Conservation (phyloP, 64 coral and sea anemone genomes). For the Dendronephthya gigantea region DNA sequence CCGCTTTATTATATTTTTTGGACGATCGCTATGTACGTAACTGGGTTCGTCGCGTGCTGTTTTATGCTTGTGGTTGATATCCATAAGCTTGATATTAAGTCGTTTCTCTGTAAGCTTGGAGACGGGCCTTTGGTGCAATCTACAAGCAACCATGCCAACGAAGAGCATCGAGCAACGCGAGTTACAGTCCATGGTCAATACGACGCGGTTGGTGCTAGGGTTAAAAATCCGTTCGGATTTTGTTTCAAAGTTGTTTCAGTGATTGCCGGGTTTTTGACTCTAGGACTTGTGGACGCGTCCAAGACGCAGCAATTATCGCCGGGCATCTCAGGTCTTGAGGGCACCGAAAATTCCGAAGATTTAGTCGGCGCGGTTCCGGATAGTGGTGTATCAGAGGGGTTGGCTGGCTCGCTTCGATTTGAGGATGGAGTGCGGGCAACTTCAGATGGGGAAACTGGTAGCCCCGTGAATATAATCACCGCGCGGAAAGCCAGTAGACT, state of each 20-base stretch:
- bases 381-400: background rate
- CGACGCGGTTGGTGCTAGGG: too few relatives aligned
- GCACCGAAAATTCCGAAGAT: too few relatives aligned
- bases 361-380: too few relatives aligned
- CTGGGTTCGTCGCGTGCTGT: conserved; percentile 77
- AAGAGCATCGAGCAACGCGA: too few relatives aligned
- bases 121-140: conserved; percentile 64
- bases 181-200: too few relatives aligned
- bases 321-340: too few relatives aligned
- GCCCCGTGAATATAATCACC: conserved; percentile 31
- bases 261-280: too few relatives aligned
- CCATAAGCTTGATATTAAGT: conserved; percentile 59
- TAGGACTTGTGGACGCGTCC: too few relatives aligned
- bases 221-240: too few relatives aligned
- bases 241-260: too few relatives aligned
- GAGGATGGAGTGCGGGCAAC: conserved; percentile 4
- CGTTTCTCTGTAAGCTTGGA: conserved; percentile 76
- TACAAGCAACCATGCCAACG: too few relatives aligned
- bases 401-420: background rate
- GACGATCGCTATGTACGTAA: conserved; percentile 68
- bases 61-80: conserved; percentile 70
- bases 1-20: conserved; percentile 64
- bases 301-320: too few relatives aligned
- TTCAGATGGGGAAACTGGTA: conserved; percentile 35
- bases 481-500: conserved; percentile 54